phyloP scores from a whole-genome alignment of 1,140 invertebrate species.

The Holotrichia oblita region DNA sequence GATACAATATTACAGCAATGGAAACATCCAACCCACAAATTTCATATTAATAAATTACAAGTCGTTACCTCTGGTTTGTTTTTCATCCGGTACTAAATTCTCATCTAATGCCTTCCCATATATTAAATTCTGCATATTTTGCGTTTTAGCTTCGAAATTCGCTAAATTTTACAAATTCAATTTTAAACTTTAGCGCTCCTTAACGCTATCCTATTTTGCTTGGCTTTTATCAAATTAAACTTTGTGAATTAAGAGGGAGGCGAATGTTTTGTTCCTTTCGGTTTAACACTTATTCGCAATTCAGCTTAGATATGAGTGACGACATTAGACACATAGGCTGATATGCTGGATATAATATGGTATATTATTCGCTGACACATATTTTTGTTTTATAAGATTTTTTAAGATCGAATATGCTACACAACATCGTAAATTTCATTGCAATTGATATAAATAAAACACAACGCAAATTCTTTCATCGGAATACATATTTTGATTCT shows the following conservation, averaged over 20 bases:
- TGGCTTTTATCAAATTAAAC: constrained; percentile 5
- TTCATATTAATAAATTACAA: too few relatives aligned
- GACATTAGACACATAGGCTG: neutral
- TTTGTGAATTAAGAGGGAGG: neutral
- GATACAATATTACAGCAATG: too few relatives aligned
- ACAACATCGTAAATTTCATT: too few relatives aligned
- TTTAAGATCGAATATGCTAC: neutral
- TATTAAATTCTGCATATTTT: too few relatives aligned
- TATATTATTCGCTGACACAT: neutral
- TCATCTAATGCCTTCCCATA: too few relatives aligned
- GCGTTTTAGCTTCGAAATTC: neutral
- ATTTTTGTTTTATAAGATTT: neutral
- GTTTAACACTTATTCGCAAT: neutral
- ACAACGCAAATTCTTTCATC: too few relatives aligned
- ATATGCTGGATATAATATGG: neutral
- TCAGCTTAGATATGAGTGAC: neutral
- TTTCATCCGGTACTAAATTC: too few relatives aligned
- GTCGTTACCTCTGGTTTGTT: too few relatives aligned
- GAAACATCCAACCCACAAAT: too few relatives aligned
- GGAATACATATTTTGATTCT: too few relatives aligned
- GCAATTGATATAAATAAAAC: too few relatives aligned
- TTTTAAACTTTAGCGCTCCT: neutral
- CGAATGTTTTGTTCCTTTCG: neutral
- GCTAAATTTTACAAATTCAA: neutral
- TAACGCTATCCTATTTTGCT: neutral